These are phyloP conservation scores for Ostrea edulis DNA, from an alignment of 1,140 invertebrate species.

Conservation along the genomic window DNA sequence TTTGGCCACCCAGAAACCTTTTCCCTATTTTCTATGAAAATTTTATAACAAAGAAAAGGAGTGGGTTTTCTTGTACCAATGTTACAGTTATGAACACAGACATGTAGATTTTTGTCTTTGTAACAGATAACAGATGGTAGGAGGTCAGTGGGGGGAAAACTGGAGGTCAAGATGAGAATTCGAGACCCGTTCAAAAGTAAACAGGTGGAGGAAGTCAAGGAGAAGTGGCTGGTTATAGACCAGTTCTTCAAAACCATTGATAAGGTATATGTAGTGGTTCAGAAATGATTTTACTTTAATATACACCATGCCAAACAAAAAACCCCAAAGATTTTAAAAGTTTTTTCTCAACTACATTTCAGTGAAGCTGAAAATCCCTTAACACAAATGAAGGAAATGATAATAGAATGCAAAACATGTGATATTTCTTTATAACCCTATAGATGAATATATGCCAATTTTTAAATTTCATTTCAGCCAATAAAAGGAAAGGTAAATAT, in stretches of 20 bases:
- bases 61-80: neutral
- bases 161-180: slow-evolving; percentile 94
- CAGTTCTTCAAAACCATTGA: slow-evolving; percentile 76
- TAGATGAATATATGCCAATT: neutral
- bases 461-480: neutral
- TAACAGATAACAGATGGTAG: slow-evolving; percentile 90
- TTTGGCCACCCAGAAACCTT: no score
- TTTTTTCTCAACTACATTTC: no score
- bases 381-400: neutral
- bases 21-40: no score
- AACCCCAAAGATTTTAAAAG: no score
- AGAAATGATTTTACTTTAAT: neutral
- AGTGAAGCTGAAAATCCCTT: no score
- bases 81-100: no score
- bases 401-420: neutral
- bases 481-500: slow-evolving; percentile 5
- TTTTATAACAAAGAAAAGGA: neutral
- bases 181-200: slow-evolving; percentile 93
- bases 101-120: neutral
- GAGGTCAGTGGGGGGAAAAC: slow-evolving; percentile 91
- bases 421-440: neutral
- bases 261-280: slow-evolving; percentile 10
- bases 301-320: no score
- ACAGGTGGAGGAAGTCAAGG: slow-evolving; percentile 92
- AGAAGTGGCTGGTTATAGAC: slow-evolving; percentile 93